Evolutionary conservation across 1,140 invertebrate genomes (phyloP).

Genomic region (Tetragonula clypearis): DNA sequence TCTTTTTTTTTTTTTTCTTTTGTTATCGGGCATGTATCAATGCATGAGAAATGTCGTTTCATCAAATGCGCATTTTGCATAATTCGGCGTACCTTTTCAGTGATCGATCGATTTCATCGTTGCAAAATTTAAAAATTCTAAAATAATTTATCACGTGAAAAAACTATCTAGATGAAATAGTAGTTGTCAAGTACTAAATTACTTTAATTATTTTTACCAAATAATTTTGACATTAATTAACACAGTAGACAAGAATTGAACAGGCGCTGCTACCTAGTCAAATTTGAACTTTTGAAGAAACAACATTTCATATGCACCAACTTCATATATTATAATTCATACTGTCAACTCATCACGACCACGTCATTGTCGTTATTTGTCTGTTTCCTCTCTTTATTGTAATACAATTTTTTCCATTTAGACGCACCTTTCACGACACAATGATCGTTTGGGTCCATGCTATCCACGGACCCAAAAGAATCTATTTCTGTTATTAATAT

Average conservation of each 20-base stretch:
- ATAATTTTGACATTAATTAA: no score
- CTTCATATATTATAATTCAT: background rate
- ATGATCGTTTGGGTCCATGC: background rate
- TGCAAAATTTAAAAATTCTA: background rate
- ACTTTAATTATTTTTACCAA: no score
- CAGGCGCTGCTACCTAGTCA: background rate
- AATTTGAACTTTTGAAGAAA: background rate
- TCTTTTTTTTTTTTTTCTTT: conserved; percentile 6
- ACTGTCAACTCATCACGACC: no score
- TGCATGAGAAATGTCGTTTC: background rate
- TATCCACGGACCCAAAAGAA: background rate
- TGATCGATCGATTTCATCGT: background rate
- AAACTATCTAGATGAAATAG: no score
- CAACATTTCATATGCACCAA: background rate
- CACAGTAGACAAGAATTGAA: background rate
- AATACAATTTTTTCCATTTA: background rate
- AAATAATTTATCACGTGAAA: background rate
- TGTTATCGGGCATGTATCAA: background rate
- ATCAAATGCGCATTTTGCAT: background rate
- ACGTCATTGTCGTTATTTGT: background rate
- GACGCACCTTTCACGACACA: background rate
- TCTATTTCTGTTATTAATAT: background rate
- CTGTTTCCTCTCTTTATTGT: background rate
- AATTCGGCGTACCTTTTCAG: background rate
- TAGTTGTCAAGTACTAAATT: background rate